A percentile compares a stretch with the other conserved stretches of the same genome.
These are phyloP conservation scores for Neosilurus mollespiculum DNA, from an alignment of 2,797 vertebrate species.

Conservation along the genomic window DNA sequence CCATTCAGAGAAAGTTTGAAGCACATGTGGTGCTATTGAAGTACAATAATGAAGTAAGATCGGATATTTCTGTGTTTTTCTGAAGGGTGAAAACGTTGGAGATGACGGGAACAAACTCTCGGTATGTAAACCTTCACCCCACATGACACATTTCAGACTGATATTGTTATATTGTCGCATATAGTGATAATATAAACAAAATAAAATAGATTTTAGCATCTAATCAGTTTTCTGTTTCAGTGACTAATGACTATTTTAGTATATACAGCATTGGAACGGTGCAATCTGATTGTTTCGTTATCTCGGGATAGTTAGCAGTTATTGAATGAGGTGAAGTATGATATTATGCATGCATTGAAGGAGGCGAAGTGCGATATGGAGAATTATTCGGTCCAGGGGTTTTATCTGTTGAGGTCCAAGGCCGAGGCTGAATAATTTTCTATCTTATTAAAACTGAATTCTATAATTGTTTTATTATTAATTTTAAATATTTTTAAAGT, in stretches of 20 bases:
- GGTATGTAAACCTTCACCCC: slow-evolving; percentile 69
- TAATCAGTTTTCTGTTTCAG: neutral
- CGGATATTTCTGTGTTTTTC: slow-evolving; percentile 47
- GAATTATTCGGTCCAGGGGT: too few species aligned
- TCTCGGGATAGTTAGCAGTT: too few species aligned
- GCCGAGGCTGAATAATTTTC: too few species aligned
- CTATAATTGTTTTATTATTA: too few species aligned
- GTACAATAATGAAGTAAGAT: neutral
- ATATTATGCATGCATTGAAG: too few species aligned
- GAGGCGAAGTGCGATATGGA: too few species aligned
- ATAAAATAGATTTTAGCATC: neutral
- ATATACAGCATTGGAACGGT: too few species aligned
- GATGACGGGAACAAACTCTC: slow-evolving; percentile 84
- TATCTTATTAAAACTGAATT: too few species aligned
- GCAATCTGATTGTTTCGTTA: too few species aligned
- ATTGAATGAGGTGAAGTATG: too few species aligned
- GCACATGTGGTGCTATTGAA: neutral
- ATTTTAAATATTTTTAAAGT: too few species aligned
- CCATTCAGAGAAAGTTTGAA: neutral
- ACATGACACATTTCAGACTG: neutral
- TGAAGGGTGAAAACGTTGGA: slow-evolving; percentile 62
- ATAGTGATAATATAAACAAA: neutral
- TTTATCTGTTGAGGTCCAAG: too few species aligned
- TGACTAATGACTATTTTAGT: neutral
- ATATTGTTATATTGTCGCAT: neutral